Conservation (phyloP, 2,797 vertebrate genomes). For the Xenops minutus region DNA sequence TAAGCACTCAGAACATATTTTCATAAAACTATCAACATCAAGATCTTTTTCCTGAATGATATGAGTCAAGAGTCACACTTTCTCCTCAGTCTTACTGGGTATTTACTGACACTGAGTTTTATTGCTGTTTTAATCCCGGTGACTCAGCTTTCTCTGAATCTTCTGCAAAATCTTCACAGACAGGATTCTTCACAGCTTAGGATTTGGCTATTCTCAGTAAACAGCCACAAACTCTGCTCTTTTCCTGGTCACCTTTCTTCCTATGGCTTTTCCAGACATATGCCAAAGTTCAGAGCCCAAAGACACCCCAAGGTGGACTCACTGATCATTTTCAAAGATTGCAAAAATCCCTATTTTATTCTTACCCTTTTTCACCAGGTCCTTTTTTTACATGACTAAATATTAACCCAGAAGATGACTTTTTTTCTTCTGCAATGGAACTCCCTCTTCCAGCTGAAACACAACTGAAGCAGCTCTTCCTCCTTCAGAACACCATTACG, state of each 20-base stretch:
- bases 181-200: too few relatives aligned
- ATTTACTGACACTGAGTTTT: background rate
- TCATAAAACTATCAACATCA: background rate
- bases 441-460: background rate
- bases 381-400: background rate
- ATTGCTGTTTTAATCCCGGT: background rate
- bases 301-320: background rate
- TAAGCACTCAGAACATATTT: background rate
- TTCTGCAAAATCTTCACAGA: background rate
- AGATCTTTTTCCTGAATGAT: constrained; percentile 2
- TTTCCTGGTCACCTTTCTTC: background rate
- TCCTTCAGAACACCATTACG: accelerated
- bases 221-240: background rate
- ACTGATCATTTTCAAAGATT: background rate
- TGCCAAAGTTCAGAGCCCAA: background rate
- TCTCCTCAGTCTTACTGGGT: background rate
- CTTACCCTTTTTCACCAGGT: accelerated
- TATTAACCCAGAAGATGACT: background rate
- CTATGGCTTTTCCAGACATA: background rate
- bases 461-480: background rate
- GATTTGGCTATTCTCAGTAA: background rate
- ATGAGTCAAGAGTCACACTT: background rate
- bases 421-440: background rate
- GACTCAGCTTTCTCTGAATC: background rate
- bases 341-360: background rate